Evolutionary conservation across 2,888 invertebrate genomes (phyloP), one percentile per base, ranked within the genome.

Genomic region (Byasa hedistus): DNA sequence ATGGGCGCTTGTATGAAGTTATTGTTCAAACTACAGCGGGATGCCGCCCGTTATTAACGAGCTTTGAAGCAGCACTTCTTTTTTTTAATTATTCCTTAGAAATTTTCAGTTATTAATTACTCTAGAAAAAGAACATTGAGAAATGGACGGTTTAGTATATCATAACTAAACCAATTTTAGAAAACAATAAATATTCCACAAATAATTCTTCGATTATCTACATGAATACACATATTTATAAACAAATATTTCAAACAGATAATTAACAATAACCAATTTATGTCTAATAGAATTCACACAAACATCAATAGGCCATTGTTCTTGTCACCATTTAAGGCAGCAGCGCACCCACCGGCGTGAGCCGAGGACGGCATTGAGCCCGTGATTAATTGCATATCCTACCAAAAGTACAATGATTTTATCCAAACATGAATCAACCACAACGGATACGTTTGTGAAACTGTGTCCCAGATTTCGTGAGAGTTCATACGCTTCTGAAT

Each of bases 1-100:
- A 70, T 69, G 66, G 48, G 48, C 65, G 65, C 67, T 68, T 59
- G 60, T 75, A 81, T 84, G 84, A 84, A 84, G 79, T 81, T 79
- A 85, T 83, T 85, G 84, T 84, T 79, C 70, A 75, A 71, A 73
- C 80, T 81, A 81, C n/a, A 60, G 80, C 84, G 79, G 81, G 80
- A 81, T 78, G 80, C 81, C 81, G 81, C 76, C 79, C 80, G 79
- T 82, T 81, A 76, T 75, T 77, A 76, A 74, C 73, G 71, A 71
- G 73, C 74, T 74, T 78, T 71, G 71, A 76, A 76, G 74, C 73
- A 70, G 71, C 71, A 74, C 69, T 72, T 70, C 74, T 75, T 79
- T 79, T 79, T 74, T 72, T 77, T 75, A 23, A 22, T 21, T 22
- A 22, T 22, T 15, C 8, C 10, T 10, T 15, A 21, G 10, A 12